Percentiles rank a stretch among this genome's conserved stretches.
Conservation (phyloP, 53 echinoderm and acorn worm species). For the Antedon mediterranea region DNA sequence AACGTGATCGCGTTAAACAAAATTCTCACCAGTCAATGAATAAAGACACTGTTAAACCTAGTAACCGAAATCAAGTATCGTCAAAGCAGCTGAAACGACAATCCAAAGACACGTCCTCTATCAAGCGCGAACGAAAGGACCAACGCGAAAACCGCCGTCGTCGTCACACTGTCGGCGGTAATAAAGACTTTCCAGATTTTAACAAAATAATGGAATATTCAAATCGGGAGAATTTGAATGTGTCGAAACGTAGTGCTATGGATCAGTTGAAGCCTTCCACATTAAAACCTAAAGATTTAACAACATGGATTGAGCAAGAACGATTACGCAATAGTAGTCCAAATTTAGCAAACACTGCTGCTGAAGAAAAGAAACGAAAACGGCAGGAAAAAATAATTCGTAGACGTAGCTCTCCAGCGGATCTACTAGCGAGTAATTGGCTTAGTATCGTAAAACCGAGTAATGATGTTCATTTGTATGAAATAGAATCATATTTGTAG, state of each 20-base stretch:
- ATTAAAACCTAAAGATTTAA: constrained; percentile 39
- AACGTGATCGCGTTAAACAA: constrained; percentile 14
- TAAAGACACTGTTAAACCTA: background rate
- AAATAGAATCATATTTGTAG: background rate
- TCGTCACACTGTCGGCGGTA: constrained; percentile 63
- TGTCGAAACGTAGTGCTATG: constrained; percentile 45
- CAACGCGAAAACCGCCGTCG: constrained; percentile 55
- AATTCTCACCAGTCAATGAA: background rate
- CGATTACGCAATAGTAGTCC: constrained; percentile 48
- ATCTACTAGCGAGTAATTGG: background rate
- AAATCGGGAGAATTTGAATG: constrained; percentile 1
- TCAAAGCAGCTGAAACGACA: constrained; percentile 7
- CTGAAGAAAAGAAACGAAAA: background rate
- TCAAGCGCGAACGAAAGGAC: constrained; percentile 31
- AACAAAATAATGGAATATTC: constrained; percentile 45
- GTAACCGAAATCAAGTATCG: background rate
- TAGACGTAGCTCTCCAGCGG: background rate
- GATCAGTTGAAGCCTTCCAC: constrained; percentile 47
- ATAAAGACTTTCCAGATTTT: constrained; percentile 45
- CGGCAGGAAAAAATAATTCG: background rate
- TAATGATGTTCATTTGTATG: background rate
- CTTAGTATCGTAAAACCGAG: background rate
- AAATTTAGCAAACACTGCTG: constrained; percentile 6
- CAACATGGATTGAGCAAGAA: constrained; percentile 45
- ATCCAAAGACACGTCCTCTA: constrained; percentile 44